phyloP scores from a whole-genome alignment of 2,797 vertebrate genomes.

The Champsocephalus gunnari region DNA sequence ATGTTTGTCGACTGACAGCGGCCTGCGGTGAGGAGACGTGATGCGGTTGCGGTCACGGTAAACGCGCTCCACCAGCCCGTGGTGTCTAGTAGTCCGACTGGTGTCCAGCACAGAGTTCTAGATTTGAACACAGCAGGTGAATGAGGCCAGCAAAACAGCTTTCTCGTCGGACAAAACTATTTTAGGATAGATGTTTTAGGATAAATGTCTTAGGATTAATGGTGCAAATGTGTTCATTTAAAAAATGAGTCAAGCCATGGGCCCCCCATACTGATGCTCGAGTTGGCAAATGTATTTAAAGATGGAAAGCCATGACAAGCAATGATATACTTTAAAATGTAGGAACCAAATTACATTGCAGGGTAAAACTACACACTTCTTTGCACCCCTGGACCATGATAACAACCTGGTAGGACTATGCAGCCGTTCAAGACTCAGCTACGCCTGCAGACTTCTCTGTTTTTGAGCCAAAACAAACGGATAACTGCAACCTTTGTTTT shows the following conservation, averaged over 20 bases:
- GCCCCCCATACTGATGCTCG: constrained; percentile 76
- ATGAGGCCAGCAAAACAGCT: constrained; percentile 49
- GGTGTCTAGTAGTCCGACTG: constrained; percentile 95
- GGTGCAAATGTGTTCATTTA: constrained; percentile 78
- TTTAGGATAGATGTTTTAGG: constrained; percentile 45
- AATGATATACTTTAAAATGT: constrained; percentile 78
- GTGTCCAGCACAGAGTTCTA: constrained; percentile 97
- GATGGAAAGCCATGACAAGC: constrained; percentile 87
- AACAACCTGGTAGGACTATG: constrained; percentile 39
- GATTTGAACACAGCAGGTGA: constrained; percentile 83
- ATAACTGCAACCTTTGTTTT: constrained; percentile 47
- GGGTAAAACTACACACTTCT: constrained; percentile 55
- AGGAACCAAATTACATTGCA: constrained; percentile 66
- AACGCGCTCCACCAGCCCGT: constrained; percentile 96
- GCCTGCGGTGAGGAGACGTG: constrained; percentile 95
- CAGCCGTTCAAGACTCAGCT: constrained; percentile 28
- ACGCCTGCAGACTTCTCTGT: constrained; percentile 39
- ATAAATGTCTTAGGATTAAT: constrained; percentile 69
- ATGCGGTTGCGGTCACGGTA: constrained; percentile 96
- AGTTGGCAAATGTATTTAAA: constrained; percentile 83
- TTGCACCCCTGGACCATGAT: constrained; percentile 41
- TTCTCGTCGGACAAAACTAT: constrained; percentile 26
- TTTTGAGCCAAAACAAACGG: constrained; percentile 47
- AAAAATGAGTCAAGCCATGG: constrained; percentile 83
- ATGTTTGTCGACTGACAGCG: constrained; percentile 96